These are phyloP conservation scores for Drosophila varians DNA, from an alignment of 1,140 invertebrate species.

Conservation along the genomic window DNA sequence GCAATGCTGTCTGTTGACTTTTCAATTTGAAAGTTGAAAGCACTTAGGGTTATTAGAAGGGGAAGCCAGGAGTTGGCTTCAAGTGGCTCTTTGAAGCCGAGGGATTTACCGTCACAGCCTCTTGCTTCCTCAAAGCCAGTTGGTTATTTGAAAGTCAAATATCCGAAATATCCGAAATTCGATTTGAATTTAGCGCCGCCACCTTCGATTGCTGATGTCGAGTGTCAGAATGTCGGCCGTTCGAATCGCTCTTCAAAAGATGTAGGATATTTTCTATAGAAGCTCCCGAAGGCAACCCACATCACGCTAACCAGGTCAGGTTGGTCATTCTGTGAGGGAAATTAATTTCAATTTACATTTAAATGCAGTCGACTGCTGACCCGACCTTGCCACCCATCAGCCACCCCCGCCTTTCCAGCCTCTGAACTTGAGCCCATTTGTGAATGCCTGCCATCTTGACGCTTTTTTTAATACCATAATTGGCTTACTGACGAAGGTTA, in stretches of 20 bases:
- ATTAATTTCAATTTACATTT: slow-evolving; percentile 81
- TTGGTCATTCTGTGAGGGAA: slow-evolving; percentile 58
- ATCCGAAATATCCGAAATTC: slow-evolving; percentile 34
- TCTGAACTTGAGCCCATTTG: slow-evolving; percentile 40
- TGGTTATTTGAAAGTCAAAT: slow-evolving; percentile 8
- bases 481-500: slow-evolving; percentile 79
- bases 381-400: slow-evolving; percentile 55
- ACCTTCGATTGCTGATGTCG: slow-evolving; percentile 26
- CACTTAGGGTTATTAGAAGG: slow-evolving; percentile 79
- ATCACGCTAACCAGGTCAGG: slow-evolving; percentile 56
- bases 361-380: slow-evolving; percentile 71
- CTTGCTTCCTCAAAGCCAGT: slow-evolving; percentile 9
- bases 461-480: slow-evolving; percentile 75
- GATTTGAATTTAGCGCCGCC: slow-evolving; percentile 35
- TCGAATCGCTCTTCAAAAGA: neutral
- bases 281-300: slow-evolving; percentile 36
- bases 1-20: slow-evolving; percentile 78
- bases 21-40: slow-evolving; percentile 81
- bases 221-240: slow-evolving; percentile 41
- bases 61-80: slow-evolving; percentile 60
- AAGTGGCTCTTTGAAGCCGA: slow-evolving; percentile 53
- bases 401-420: neutral
- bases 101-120: slow-evolving; percentile 43
- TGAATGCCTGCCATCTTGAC: slow-evolving; percentile 58
- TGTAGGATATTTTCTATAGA: neutral